phyloP scores from a whole-genome alignment of 2,888 invertebrate species.

The Ashinkailepas kermadecensis region DNA sequence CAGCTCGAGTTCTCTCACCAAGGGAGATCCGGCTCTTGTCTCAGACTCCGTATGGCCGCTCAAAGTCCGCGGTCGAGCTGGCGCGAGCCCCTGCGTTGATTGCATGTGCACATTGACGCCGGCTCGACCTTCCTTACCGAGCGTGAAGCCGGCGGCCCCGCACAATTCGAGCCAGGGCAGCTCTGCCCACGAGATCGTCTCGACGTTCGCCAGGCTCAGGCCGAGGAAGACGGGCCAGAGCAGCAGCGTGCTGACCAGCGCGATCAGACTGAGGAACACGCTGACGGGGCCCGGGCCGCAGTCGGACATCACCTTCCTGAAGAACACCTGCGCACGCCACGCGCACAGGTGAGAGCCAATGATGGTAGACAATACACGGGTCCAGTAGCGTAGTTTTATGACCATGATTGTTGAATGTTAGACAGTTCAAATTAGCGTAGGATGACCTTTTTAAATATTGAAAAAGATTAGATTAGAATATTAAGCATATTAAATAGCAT shows the following conservation, averaged over 20 bases:
- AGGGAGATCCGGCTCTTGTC: neutral
- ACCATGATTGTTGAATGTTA: too few species aligned
- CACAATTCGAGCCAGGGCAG: conserved; percentile 83
- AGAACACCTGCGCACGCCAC: conserved; percentile 62
- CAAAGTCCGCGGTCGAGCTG: too few species aligned
- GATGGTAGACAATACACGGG: too few species aligned
- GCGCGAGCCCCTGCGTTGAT: neutral
- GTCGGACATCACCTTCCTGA: conserved; percentile 88
- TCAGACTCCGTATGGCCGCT: too few species aligned
- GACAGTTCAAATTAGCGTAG: too few species aligned
- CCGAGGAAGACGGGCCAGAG: conserved; percentile 86
- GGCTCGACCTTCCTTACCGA: neutral
- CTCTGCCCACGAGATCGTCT: conserved; percentile 69
- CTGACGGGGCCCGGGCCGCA: conserved; percentile 87
- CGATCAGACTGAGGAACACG: conserved; percentile 84
- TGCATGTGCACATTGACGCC: too few species aligned
- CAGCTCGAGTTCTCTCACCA: neutral
- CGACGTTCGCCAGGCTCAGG: conserved; percentile 76
- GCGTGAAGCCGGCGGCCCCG: conserved; percentile 53
- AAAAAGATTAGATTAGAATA: too few species aligned
- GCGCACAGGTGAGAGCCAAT: too few species aligned
- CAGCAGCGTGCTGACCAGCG: conserved; percentile 75
- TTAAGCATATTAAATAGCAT: too few species aligned
- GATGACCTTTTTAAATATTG: too few species aligned
- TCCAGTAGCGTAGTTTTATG: too few species aligned